Evolutionary conservation across 1,140 invertebrate genomes (phyloP).

Genomic region (Drosophila pandora): DNA sequence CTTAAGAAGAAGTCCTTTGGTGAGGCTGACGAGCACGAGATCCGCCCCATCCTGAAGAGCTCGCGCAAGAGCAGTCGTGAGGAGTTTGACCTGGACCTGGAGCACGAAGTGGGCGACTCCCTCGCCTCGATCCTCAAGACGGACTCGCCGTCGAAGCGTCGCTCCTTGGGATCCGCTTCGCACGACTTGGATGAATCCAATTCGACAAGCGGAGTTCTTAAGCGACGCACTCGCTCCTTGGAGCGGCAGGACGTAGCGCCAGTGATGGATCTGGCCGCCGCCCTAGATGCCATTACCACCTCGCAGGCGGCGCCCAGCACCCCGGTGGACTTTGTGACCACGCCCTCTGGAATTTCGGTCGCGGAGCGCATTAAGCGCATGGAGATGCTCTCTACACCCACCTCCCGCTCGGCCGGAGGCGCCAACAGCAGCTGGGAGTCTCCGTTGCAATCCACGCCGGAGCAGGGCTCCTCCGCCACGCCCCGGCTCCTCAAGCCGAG

Average conservation of each 20-base stretch:
- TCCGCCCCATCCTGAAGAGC: constrained; percentile 90
- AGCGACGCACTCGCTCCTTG: constrained; percentile 78
- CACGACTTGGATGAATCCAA: constrained; percentile 19
- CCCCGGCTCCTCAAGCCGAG: constrained; percentile 83
- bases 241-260: constrained; percentile 70
- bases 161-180: constrained; percentile 48
- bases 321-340: constrained; percentile 55
- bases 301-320: constrained; percentile 48
- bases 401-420: constrained; percentile 20
- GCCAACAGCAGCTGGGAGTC: constrained; percentile 72
- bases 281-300: constrained; percentile 68
- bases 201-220: constrained; percentile 32
- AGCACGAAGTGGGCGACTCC: constrained; percentile 35
- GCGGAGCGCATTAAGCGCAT: constrained; percentile 81
- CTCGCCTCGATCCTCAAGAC: constrained; percentile 73
- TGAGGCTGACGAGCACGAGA: constrained; percentile 89
- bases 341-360: constrained; percentile 69
- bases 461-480: constrained; percentile 18
- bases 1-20: constrained; percentile 93
- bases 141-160: constrained; percentile 78
- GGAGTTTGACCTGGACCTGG: constrained; percentile 67
- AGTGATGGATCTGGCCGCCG: constrained; percentile 64
- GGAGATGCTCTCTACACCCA: constrained; percentile 71
- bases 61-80: constrained; percentile 86
- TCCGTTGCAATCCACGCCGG: constrained; percentile 45